Evolutionary conservation across 1,140 invertebrate genomes (phyloP).

Genomic region (Drosophila yakuba): DNA sequence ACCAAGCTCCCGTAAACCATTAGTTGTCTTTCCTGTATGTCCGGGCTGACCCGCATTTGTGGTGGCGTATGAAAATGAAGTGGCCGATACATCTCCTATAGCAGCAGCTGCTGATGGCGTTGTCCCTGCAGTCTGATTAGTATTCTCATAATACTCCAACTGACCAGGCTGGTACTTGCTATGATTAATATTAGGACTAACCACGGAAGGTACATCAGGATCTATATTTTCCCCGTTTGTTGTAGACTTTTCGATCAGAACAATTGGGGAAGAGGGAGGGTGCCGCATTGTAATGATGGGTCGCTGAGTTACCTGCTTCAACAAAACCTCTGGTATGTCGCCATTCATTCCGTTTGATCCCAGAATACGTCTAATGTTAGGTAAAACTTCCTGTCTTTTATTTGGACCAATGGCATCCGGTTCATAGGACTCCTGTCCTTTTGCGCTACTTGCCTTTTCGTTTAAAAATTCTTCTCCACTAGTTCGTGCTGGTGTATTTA

Average conservation of each 20-base stretch:
- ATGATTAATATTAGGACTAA: constrained; percentile 77
- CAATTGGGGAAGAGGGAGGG: constrained; percentile 68
- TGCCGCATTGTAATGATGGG: constrained; percentile 62
- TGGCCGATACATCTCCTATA: constrained; percentile 63
- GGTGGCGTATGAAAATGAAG: constrained; percentile 60
- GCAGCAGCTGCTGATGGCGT: constrained; percentile 69
- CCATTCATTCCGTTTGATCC: constrained; percentile 92
- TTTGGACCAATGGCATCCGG: constrained; percentile 18
- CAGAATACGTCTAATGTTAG: constrained; percentile 91
- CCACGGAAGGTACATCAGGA: constrained; percentile 15
- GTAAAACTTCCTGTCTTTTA: constrained; percentile 87
- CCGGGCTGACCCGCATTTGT: constrained; percentile 34
- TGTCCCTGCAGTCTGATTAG: constrained; percentile 46
- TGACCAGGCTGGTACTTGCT: constrained; percentile 41
- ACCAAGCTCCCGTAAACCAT: constrained; percentile 5
- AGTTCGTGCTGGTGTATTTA: constrained; percentile 89
- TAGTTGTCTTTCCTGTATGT: constrained; percentile 11
- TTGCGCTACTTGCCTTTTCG: constrained; percentile 10
- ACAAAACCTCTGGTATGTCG: constrained; percentile 90
- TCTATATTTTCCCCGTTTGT: constrained; percentile 27
- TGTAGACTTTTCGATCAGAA: constrained; percentile 47
- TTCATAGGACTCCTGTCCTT: constrained; percentile 9
- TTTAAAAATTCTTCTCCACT: constrained; percentile 16
- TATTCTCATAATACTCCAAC: constrained; percentile 36
- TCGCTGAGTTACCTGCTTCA: constrained; percentile 88